These are phyloP conservation scores for Polia nebulosa DNA, from an alignment of 2,888 invertebrate genomes.

Conservation along the genomic window DNA sequence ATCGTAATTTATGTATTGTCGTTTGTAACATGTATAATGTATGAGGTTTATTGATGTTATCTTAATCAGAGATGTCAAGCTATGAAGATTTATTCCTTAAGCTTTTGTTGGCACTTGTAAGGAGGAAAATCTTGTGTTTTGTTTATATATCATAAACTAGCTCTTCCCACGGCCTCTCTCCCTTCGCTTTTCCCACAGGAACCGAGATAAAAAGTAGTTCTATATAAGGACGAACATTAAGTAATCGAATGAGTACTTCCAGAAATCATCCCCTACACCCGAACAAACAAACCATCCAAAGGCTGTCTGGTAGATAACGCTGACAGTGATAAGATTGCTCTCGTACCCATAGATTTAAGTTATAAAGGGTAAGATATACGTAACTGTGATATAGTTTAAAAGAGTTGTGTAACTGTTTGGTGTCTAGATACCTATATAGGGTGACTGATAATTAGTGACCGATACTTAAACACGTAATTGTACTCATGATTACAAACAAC, in stretches of 20 bases:
- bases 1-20: neutral
- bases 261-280: neutral
- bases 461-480: no score
- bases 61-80: slow-evolving; percentile 17
- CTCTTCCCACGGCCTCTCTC: neutral
- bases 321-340: no score
- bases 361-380: no score
- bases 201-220: neutral
- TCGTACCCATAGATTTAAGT: no score
- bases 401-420: no score
- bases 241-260: no score
- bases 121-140: slow-evolving; percentile 1
- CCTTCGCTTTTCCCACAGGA: neutral
- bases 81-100: slow-evolving; percentile 14
- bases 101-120: slow-evolving; percentile 8
- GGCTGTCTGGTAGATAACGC: no score
- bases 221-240: no score
- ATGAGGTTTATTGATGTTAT: slow-evolving; percentile 13
- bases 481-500: no score
- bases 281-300: neutral
- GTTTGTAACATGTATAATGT: neutral
- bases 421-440: no score
- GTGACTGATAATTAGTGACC: no score
- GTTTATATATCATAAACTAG: slow-evolving; percentile 4
- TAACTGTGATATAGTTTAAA: no score